Evolutionary conservation across 1,140 invertebrate genomes (phyloP).

Genomic region (Drosophila kanapiae): DNA sequence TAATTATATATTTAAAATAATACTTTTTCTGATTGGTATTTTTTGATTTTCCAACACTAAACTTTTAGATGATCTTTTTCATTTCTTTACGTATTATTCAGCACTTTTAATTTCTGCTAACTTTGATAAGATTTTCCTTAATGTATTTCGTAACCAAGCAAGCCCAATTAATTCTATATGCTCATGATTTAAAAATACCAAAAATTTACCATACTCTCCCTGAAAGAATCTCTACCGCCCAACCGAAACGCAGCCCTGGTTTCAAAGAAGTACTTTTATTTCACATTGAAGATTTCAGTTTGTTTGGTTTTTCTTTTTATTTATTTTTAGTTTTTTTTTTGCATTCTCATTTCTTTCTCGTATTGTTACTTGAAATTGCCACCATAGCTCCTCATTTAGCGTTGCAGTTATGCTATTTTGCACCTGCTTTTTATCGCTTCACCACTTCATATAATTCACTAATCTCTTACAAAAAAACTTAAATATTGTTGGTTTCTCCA

Average conservation of each 20-base stretch:
- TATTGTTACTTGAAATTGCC: constrained; percentile 64
- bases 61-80: neutral
- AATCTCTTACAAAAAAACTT: constrained; percentile 81
- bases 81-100: neutral
- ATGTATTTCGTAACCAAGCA: neutral
- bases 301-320: constrained; percentile 67
- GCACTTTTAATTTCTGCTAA: neutral
- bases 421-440: constrained; percentile 16
- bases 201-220: neutral
- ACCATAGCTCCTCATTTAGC: constrained; percentile 30
- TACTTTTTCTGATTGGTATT: neutral
- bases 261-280: constrained; percentile 82
- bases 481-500: constrained; percentile 62
- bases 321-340: constrained; percentile 61
- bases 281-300: constrained; percentile 79
- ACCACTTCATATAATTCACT: constrained; percentile 68
- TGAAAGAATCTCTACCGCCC: constrained; percentile 2
- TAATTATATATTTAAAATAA: neutral
- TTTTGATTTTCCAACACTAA: neutral
- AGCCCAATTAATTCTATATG: neutral
- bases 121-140: neutral
- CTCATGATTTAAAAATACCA: neutral
- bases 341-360: constrained; percentile 58
- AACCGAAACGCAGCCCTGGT: constrained; percentile 13
- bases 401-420: constrained; percentile 8